phyloP scores from a whole-genome alignment of 2,888 invertebrate genomes.

The Caenorhabditis sp. region DNA sequence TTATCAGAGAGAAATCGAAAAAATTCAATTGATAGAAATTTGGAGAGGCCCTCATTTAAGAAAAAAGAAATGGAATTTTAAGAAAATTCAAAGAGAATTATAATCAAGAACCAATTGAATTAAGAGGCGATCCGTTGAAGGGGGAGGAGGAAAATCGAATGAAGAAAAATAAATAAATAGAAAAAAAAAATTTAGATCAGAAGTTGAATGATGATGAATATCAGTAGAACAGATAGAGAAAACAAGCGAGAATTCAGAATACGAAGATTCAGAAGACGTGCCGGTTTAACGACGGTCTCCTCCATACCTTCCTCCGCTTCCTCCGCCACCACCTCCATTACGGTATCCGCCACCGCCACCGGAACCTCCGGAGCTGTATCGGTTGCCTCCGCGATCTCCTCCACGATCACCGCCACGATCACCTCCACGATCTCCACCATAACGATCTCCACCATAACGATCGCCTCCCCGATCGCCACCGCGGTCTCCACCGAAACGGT shows the following conservation, averaged over 20 bases:
- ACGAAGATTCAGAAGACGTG: background rate
- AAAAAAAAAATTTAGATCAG: background rate
- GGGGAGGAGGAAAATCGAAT: too few relatives aligned
- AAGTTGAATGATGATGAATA: too few relatives aligned
- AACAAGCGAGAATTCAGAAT: background rate
- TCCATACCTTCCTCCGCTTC: slow-evolving; percentile 45
- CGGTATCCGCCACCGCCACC: slow-evolving; percentile 48
- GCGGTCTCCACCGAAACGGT: slow-evolving; percentile 38
- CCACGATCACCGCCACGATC: slow-evolving; percentile 59
- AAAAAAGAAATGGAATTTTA: background rate
- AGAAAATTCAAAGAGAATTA: background rate
- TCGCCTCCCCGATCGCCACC: slow-evolving; percentile 36
- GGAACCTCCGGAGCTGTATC: slow-evolving; percentile 44
- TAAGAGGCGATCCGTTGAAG: too few relatives aligned
- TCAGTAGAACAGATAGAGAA: background rate
- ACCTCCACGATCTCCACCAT: slow-evolving; percentile 51
- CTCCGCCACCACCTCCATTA: slow-evolving; percentile 37
- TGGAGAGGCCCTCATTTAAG: too few relatives aligned
- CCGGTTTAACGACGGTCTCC: slow-evolving; percentile 49
- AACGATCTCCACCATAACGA: slow-evolving; percentile 31
- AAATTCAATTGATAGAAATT: too few relatives aligned
- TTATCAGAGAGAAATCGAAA: background rate
- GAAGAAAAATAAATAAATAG: background rate
- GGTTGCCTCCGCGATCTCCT: slow-evolving; percentile 40
- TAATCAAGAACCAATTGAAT: too few relatives aligned